phyloP scores from a whole-genome alignment of 2,888 invertebrate species.

The Elgonia sp. region DNA sequence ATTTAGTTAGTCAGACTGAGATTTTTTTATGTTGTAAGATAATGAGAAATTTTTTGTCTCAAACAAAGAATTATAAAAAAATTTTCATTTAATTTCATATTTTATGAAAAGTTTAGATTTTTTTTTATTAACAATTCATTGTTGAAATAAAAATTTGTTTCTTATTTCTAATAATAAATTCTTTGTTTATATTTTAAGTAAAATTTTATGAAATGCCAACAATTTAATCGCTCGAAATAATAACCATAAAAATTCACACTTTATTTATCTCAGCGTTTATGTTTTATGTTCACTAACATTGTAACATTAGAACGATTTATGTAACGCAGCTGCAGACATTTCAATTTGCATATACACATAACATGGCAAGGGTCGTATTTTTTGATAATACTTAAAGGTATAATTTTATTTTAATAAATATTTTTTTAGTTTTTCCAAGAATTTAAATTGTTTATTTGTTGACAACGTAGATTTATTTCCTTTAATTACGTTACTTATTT shows the following conservation, averaged over 20 bases:
- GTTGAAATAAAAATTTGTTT: too few species aligned
- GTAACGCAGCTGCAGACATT: slow-evolving; percentile 43
- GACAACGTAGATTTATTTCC: too few species aligned
- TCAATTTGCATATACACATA: slow-evolving; percentile 41
- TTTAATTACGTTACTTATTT: too few species aligned
- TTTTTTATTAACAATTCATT: too few species aligned
- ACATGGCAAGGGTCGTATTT: slow-evolving; percentile 33
- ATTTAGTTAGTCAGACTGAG: too few species aligned
- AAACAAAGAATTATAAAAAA: too few species aligned
- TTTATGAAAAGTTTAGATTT: too few species aligned
- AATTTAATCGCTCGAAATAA: slow-evolving; percentile 4
- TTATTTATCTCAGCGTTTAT: slow-evolving; percentile 18
- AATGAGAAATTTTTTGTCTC: too few species aligned
- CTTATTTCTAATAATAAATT: too few species aligned
- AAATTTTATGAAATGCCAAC: background rate
- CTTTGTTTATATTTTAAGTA: background rate
- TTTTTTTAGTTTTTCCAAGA: background rate
- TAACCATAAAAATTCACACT: slow-evolving; percentile 11
- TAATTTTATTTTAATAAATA: slow-evolving; percentile 32
- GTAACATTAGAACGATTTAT: slow-evolving; percentile 41
- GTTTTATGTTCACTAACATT: slow-evolving; percentile 27
- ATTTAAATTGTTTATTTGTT: slow-evolving; percentile 16
- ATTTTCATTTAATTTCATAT: too few species aligned
- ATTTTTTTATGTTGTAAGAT: too few species aligned
- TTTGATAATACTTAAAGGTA: slow-evolving; percentile 33